Evolutionary conservation across 2,888 invertebrate species (phyloP), one percentile per base, ranked within the genome.

Genomic region (Gasteruption jaculator): DNA sequence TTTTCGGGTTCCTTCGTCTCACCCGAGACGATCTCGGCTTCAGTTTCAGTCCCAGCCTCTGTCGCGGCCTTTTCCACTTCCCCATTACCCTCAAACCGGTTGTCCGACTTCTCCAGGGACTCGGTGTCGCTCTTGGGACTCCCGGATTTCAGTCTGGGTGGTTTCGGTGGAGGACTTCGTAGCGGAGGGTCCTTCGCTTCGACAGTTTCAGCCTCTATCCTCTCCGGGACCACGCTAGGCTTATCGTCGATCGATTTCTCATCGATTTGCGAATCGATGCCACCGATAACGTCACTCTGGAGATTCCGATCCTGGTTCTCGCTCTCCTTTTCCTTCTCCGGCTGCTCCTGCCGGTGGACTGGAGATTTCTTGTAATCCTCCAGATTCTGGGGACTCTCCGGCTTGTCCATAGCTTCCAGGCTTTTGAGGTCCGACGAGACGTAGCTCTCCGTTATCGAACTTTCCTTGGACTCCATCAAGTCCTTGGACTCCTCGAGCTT

Each of bases 81-180:
- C 1, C 38, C 43, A 24, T 39, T 34, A n/a, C 18, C 32, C 10
- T 43, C 39, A 15, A 37, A 37, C 43, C 49, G 38, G 34, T 49
- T 45, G 16, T 47, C 46, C 1, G 47, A 43, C 11, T 45, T 44
- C 11, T 14, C 30, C 7, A 22, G n/a, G 38, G 39, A 34, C 45
- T 51, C 8, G 43, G 43, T 15, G 25, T 34, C 30, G 74, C 57
- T 70, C 69, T 75, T 59, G 65, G 72, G 41, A 74, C 68, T 45
- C 72, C 73, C 39, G 71, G 75, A 38, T 73, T 71, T 67, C 73
- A 76, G 44, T 48, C 58, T 54, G 15, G 58, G 37, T 65, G 65
- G 73, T 59, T 52, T 73, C 53, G 58, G 75, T 63, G 58, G 76
- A 62, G 68, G 71, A 61, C 50, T 71, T 53, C 46, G 72, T 32